Conservation (phyloP, 2,797 vertebrate species). For the Rhinophrynus dorsalis region DNA sequence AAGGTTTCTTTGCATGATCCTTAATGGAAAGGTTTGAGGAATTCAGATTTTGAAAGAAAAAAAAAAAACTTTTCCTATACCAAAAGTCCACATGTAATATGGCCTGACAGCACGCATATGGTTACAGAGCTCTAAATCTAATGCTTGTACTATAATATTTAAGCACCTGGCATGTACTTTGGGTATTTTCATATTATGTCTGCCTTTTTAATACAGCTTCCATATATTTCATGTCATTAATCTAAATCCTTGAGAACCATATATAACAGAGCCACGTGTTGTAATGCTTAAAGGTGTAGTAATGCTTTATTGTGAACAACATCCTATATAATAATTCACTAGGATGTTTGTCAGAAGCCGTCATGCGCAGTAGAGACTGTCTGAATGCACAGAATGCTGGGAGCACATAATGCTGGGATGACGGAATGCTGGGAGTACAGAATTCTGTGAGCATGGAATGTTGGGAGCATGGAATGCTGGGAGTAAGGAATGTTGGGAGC, state of each 20-base stretch:
- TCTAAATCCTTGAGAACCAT: background rate
- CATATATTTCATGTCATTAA: slow-evolving; percentile 9
- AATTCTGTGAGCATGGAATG: too few relatives aligned
- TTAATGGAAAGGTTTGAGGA: slow-evolving; percentile 66
- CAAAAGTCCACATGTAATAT: slow-evolving; percentile 34
- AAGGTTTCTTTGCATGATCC: slow-evolving; percentile 70
- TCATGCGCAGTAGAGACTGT: too few relatives aligned
- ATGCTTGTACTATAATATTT: slow-evolving; percentile 5
- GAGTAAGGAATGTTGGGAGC: too few relatives aligned
- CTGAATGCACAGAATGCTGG: too few relatives aligned
- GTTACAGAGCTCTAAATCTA: background rate
- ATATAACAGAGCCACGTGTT: background rate
- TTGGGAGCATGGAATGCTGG: too few relatives aligned
- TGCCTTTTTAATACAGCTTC: slow-evolving; percentile 2
- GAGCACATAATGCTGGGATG: background rate
- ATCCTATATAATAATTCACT: too few relatives aligned
- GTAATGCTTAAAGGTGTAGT: too few relatives aligned
- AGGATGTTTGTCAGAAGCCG: too few relatives aligned
- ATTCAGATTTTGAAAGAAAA: slow-evolving; percentile 13
- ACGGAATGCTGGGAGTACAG: too few relatives aligned
- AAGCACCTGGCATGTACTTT: slow-evolving; percentile 25
- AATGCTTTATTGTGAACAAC: too few relatives aligned
- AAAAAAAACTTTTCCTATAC: slow-evolving; percentile 21
- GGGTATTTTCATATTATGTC: background rate
- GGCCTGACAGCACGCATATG: slow-evolving; percentile 21